Conservation (phyloP, 2,797 vertebrate genomes). For the Pseudochaenichthys georgianus region DNA sequence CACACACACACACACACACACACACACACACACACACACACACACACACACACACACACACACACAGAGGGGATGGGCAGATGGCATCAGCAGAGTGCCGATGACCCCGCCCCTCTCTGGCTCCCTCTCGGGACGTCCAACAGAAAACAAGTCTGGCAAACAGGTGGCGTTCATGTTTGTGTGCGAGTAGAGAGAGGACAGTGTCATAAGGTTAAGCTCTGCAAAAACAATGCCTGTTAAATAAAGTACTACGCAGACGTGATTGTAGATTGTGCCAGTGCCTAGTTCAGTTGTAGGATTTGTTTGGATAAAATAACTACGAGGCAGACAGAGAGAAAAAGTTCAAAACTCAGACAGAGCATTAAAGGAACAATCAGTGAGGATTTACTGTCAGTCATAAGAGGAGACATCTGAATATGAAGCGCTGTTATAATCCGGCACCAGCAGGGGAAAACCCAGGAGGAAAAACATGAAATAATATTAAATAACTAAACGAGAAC, state of each 20-base stretch:
- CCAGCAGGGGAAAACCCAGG: neutral
- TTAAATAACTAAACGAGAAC: neutral
- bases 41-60: constrained; percentile 32
- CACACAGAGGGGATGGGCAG: constrained; percentile 55
- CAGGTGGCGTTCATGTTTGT: constrained; percentile 62
- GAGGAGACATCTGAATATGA: neutral
- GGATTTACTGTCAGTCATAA: constrained; percentile 5
- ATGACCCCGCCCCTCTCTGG: constrained; percentile 53
- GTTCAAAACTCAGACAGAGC: neutral
- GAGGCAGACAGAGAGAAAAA: neutral
- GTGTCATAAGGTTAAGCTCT: constrained; percentile 47
- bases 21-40: neutral
- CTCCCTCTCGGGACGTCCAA: constrained; percentile 64
- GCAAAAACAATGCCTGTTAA: constrained; percentile 27
- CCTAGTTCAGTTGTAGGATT: constrained; percentile 22
- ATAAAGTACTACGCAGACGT: constrained; percentile 1
- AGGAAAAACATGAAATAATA: neutral
- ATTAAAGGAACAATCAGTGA: neutral
- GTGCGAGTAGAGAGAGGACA: constrained; percentile 25
- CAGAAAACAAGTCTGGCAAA: constrained; percentile 54
- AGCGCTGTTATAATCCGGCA: neutral
- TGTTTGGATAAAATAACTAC: neutral
- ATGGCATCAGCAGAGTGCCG: constrained; percentile 65
- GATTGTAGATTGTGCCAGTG: neutral
- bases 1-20: too few relatives aligned